Evolutionary conservation across 2,888 invertebrate species (phyloP).

Genomic region (Tetrapedia diversipes): DNA sequence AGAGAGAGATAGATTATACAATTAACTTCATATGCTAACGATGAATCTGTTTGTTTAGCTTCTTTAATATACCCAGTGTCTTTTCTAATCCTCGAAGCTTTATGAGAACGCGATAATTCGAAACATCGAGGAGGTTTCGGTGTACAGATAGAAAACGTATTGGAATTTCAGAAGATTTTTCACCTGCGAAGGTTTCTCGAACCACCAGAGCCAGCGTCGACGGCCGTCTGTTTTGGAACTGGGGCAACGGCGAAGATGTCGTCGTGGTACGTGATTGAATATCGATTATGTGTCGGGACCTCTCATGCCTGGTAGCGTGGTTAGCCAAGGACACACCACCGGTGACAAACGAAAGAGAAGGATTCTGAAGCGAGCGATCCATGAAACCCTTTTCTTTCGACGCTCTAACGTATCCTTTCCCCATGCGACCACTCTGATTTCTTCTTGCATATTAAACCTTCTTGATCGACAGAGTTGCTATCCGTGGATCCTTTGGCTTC

Average conservation of each 20-base stretch:
- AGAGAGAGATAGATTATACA: no score
- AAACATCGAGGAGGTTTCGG: conserved; percentile 56
- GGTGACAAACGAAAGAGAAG: conserved; percentile 32
- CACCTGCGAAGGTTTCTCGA: conserved; percentile 29
- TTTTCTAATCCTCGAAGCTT: no score
- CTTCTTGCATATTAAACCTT: background rate
- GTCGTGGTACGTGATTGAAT: conserved; percentile 72
- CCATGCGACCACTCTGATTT: background rate
- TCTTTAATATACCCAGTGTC: background rate
- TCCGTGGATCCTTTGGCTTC: background rate
- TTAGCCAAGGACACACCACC: conserved; percentile 52
- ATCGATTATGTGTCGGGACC: conserved; percentile 73
- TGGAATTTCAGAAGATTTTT: conserved; percentile 58
- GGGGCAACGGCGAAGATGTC: conserved; percentile 64
- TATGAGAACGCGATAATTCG: conserved; percentile 1
- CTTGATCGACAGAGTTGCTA: background rate
- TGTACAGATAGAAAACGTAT: conserved; percentile 59
- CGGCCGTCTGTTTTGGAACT: conserved; percentile 59
- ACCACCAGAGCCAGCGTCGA: conserved; percentile 36
- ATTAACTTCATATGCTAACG: no score
- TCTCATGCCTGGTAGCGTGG: conserved; percentile 49
- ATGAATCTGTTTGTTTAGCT: no score
- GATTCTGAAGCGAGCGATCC: conserved; percentile 22
- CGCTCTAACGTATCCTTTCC: no score
- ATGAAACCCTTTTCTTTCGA: conserved; percentile 27